Percentiles rank a stretch among this genome's conserved stretches.
These are phyloP conservation scores for Meleagris gallopavo DNA, from an alignment of 2,113 vertebrate genomes.

Conservation along the genomic window DNA sequence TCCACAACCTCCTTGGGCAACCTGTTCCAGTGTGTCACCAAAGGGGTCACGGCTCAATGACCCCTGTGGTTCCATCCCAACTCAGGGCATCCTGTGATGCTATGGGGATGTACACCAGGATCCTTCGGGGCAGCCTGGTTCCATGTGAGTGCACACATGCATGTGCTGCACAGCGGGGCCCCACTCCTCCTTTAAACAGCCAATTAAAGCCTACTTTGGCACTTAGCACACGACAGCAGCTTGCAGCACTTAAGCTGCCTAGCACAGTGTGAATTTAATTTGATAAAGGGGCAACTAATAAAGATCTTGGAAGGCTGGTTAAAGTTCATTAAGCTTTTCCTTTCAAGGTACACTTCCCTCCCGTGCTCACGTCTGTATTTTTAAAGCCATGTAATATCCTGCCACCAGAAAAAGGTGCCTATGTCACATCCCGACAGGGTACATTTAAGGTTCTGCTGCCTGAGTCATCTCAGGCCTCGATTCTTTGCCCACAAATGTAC, in stretches of 20 bases:
- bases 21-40: no score
- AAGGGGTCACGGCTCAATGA: background rate
- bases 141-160: background rate
- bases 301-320: constrained; percentile 72
- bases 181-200: constrained; percentile 78
- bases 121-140: background rate
- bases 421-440: constrained; percentile 76
- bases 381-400: constrained; percentile 73
- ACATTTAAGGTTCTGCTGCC: constrained; percentile 74
- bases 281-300: constrained; percentile 79
- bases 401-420: constrained; percentile 75
- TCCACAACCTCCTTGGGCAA: no score
- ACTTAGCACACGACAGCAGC: constrained; percentile 72
- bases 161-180: constrained; percentile 66
- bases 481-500: constrained; percentile 65
- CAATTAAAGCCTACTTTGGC: constrained; percentile 79
- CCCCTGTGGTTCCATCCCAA: background rate
- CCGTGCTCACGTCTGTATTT: constrained; percentile 4
- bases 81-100: background rate
- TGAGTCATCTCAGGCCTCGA: constrained; percentile 69
- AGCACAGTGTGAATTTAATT: constrained; percentile 82
- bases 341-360: constrained; percentile 74
- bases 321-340: constrained; percentile 78
- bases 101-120: background rate
- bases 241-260: constrained; percentile 69